phyloP scores from a whole-genome alignment of 2,113 vertebrate genomes.

The Catharus bicknelli region DNA sequence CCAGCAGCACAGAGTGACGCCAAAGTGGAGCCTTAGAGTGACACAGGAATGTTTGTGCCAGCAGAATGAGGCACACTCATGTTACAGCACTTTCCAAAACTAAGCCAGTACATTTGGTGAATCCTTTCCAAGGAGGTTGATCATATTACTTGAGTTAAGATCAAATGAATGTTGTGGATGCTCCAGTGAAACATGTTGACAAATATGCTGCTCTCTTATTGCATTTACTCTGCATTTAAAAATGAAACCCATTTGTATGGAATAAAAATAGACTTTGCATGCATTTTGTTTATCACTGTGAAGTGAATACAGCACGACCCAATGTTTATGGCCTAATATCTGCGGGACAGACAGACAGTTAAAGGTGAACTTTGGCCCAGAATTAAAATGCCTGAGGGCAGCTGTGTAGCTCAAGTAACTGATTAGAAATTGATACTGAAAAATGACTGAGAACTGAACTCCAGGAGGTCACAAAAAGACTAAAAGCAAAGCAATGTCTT shows the following conservation, averaged over 20 bases:
- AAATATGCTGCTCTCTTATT: background rate
- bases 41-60: conserved; percentile 48
- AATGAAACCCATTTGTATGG: background rate
- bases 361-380: conserved; percentile 12
- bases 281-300: background rate
- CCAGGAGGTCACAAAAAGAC: background rate
- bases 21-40: background rate
- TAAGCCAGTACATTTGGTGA: conserved; percentile 43
- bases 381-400: conserved; percentile 26
- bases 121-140: conserved; percentile 42
- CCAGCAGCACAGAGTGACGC: background rate
- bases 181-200: background rate
- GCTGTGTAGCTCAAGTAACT: conserved; percentile 43
- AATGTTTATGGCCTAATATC: background rate
- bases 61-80: conserved; percentile 36
- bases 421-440: conserved; percentile 39
- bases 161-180: conserved; percentile 33
- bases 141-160: conserved; percentile 35
- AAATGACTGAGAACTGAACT: background rate
- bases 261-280: background rate
- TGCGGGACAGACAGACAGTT: background rate
- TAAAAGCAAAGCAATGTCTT: background rate
- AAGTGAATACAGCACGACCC: background rate
- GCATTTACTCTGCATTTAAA: background rate
- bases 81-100: conserved; percentile 62